Evolutionary conservation across 2,113 vertebrate genomes (phyloP).

Genomic region (Daubentonia madagascariensis): DNA sequence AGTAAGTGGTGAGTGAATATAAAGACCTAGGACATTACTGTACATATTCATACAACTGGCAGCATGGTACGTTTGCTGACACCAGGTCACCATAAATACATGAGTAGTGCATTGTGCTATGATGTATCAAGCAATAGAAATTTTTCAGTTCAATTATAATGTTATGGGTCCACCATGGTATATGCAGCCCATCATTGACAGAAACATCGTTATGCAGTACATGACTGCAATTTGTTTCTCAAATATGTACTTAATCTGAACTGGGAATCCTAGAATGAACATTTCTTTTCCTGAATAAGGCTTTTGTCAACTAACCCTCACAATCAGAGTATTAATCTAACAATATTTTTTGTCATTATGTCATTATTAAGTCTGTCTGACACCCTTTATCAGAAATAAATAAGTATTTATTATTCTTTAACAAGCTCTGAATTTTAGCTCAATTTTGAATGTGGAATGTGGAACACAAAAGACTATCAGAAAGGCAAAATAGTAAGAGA

Average conservation of each 20-base stretch:
- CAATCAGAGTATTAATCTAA: slow-evolving; percentile 27
- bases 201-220: background rate
- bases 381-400: slow-evolving; percentile 36
- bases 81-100: background rate
- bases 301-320: slow-evolving; percentile 36
- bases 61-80: background rate
- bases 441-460: background rate
- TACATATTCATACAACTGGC: background rate
- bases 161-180: background rate
- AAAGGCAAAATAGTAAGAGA: background rate
- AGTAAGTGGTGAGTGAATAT: background rate
- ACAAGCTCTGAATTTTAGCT: background rate
- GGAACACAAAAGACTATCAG: background rate
- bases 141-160: background rate
- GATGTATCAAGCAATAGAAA: background rate
- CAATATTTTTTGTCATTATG: slow-evolving; percentile 6
- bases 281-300: slow-evolving; percentile 23
- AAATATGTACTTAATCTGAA: slow-evolving; percentile 9
- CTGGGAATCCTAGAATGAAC: background rate
- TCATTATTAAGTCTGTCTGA: slow-evolving; percentile 32
- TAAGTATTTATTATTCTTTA: slow-evolving; percentile 2
- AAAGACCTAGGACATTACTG: background rate
- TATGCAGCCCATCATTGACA: background rate
- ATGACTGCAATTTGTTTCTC: background rate
- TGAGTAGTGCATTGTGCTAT: background rate